Base-by-base conservation (phyloP, 2,888 invertebrate species). In the Sympetrum striolatum region DNA sequence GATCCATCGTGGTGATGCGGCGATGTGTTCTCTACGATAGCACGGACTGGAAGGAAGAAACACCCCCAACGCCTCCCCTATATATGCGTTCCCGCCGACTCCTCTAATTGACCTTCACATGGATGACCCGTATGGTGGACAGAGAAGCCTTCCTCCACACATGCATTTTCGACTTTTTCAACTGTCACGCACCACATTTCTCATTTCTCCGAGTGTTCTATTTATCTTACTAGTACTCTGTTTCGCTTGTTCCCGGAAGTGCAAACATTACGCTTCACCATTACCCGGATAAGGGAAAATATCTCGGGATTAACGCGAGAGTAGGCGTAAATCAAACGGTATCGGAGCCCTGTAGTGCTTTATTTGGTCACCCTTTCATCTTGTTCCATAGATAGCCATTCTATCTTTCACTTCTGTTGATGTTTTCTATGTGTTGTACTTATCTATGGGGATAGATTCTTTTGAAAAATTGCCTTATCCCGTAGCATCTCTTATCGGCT, bases 51-150 rank as follows among this genome's bases (percentile, higher is more conserved):
- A 86, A 86, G 86, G 60, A 64, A 48, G 86, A 60, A 5, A 18
- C 60, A 22, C 37, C 22, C 60, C n/a, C 12, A 3, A 4, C 22
- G 35, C 64, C 10, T 60, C 86, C 86, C 86, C 86, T 86, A 86
- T 86, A 86, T 86, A 53, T 82, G 58, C 58, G 58, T 82, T 35
- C 53, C 31, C 18, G n/a, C 25, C 60, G 31, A 58, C 86, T 86
- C 86, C 60, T 37, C 60, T 64, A 60, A 60, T 86, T 60, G 86
- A 86, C 86, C 86, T 86, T 86, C 86, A 37, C 86, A 37, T 86
- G 58, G 60, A 86, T 86, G 86, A 86, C 86, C 86, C 86, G 18
- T 10, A 60, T 82, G 82, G 31, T 58, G 82, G 58, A 5, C 64
- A 64, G 3, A 64, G 64, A n/a, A 25, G 12, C n/a, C 64, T 64